phyloP scores from a whole-genome alignment of 2,797 vertebrate species.

The Gadopsis marmoratus region DNA sequence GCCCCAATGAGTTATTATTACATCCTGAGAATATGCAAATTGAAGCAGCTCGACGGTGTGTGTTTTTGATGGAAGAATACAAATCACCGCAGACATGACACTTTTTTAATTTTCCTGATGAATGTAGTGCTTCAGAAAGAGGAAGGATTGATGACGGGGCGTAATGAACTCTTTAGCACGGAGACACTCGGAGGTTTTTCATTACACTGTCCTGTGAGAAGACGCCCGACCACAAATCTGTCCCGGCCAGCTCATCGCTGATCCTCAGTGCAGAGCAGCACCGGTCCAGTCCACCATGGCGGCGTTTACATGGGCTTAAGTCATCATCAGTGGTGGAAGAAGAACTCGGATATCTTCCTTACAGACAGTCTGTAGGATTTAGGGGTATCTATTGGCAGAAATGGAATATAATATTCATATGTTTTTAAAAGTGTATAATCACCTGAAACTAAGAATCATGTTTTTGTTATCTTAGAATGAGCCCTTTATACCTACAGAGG shows the following conservation, averaged over 20 bases:
- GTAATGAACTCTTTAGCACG: slow-evolving; percentile 77
- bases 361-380: no score
- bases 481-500: no score
- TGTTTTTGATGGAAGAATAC: slow-evolving; percentile 83
- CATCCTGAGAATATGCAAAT: slow-evolving; percentile 81
- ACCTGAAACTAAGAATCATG: no score
- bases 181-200: slow-evolving; percentile 44
- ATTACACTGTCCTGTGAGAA: slow-evolving; percentile 45
- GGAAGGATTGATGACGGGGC: slow-evolving; percentile 79
- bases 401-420: no score
- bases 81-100: slow-evolving; percentile 83
- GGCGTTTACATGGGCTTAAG: neutral
- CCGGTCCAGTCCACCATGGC: neutral
- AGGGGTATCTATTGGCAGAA: no score
- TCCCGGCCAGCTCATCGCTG: neutral
- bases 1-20: slow-evolving; percentile 77
- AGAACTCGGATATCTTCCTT: neutral
- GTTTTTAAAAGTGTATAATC: no score
- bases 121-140: slow-evolving; percentile 79
- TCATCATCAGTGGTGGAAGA: neutral
- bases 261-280: neutral
- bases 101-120: slow-evolving; percentile 88
- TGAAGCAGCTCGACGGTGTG: slow-evolving; percentile 68
- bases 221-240: slow-evolving; percentile 50
- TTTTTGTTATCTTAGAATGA: no score